Percentiles rank a stretch among this genome's conserved stretches.
Evolutionary conservation across 2,113 vertebrate species (phyloP).

Genomic region (Atherinomorus stipes): DNA sequence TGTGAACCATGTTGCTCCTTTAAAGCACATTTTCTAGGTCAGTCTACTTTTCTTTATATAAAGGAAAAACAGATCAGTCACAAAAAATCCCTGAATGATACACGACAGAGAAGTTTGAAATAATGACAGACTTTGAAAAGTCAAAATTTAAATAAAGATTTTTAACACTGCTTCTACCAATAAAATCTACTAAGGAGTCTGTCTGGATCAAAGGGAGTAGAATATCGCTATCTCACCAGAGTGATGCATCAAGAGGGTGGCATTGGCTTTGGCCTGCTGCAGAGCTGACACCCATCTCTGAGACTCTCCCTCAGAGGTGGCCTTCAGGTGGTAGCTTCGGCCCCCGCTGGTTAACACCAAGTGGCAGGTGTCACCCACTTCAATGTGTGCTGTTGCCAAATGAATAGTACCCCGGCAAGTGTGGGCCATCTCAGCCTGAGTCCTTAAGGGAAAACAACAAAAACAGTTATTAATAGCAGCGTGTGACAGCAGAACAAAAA

Average conservation of each 20-base stretch:
- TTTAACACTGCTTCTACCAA: not conserved
- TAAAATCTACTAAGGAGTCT: not conserved
- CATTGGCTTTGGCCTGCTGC: constrained; percentile 92
- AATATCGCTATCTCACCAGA: constrained; percentile 85
- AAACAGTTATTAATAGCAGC: not conserved
- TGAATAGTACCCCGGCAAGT: constrained; percentile 95
- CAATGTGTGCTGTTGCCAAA: constrained; percentile 89
- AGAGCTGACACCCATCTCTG: constrained; percentile 93
- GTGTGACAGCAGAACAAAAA: not conserved
- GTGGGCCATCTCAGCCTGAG: constrained; percentile 96
- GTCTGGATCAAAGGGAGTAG: not conserved
- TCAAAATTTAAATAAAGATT: not conserved
- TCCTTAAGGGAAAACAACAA: constrained; percentile 80
- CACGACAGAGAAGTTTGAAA: no score
- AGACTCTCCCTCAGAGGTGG: constrained; percentile 90
- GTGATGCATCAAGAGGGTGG: constrained; percentile 88
- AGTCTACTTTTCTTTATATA: not conserved
- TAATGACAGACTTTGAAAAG: not conserved
- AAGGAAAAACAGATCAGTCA: not conserved
- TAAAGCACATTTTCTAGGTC: constrained; percentile 7
- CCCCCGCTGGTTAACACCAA: constrained; percentile 91
- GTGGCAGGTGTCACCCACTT: constrained; percentile 91
- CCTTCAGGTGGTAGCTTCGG: constrained; percentile 94
- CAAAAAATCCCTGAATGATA: accelerated
- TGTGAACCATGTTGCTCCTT: not conserved